Base-by-base conservation (phyloP, 2,113 vertebrate species). In the Corythornis madagascariensis region DNA sequence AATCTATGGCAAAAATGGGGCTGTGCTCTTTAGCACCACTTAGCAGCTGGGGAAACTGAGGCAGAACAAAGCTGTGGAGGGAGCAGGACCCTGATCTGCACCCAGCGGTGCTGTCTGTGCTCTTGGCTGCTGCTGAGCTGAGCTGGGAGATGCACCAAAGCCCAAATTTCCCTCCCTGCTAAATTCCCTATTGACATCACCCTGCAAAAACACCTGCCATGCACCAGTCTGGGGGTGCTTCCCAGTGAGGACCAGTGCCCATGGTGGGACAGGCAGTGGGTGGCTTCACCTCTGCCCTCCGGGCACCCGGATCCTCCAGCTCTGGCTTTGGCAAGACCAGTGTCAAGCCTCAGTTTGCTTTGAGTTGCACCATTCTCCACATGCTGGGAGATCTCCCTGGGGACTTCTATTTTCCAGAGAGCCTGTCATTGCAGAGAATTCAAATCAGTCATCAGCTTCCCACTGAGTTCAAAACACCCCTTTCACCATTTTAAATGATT, bases 391-490 rank as follows among this genome's bases (percentile, higher is more conserved):
- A 47, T 56, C 48, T 86, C 56, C 50, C 12, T 17, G 35, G 29
- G 25, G 81, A 40, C 43, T 87, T 74, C 33, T 70, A 70, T 96
- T 87, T 96, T 71, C 73, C 83, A 69, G 69, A 89, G 45, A 63
- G 19, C 25, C 59, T 90, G 79, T 55, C 6, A 2, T 15, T 47
- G 50, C 11, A 76, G 9, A 3, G 4, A 72, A 94, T 92, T 96
- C 84, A 83, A 92, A 94, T 94, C 91, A 96, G 74, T 55, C 91
- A 95, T 94, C 92, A 83, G 9, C 92, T 93, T 89, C 94, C 92
- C 74, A 65, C 95, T 59, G 92, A 73, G 86, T 83, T 83, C 74
- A 63, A 55, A 90, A 71, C 89, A 76, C 81, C 78, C 87, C 86
- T 89, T 79, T 76, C 43, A 56, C 87, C 52, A 25, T 85, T 89